phyloP scores from a whole-genome alignment of 2,113 vertebrate genomes.

The Passer montanus region DNA sequence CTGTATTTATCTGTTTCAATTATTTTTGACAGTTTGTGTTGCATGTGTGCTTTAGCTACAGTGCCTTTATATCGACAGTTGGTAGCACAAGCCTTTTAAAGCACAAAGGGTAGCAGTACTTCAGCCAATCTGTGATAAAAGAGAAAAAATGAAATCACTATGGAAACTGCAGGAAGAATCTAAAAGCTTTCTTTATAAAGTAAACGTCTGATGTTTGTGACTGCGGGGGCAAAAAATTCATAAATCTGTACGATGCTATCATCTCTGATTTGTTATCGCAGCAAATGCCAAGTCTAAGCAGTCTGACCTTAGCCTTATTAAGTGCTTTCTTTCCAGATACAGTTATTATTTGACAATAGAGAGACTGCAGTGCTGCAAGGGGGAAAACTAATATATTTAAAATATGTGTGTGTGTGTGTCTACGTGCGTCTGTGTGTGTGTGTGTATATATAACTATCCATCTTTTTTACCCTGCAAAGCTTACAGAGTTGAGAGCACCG shows the following conservation, averaged over 20 bases:
- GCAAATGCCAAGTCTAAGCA: conserved; percentile 76
- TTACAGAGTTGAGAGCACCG: conserved; percentile 22
- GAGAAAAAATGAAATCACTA: conserved; percentile 83
- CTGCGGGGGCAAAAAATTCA: conserved; percentile 80
- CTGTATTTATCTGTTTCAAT: conserved; percentile 69
- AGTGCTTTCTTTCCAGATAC: conserved; percentile 71
- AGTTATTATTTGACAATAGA: conserved; percentile 73
- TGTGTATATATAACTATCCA: conserved; percentile 36
- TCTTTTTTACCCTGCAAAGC: conserved; percentile 6
- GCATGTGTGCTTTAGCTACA: conserved; percentile 67
- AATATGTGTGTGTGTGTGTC: not conserved
- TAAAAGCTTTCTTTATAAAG: conserved; percentile 85
- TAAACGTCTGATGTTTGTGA: conserved; percentile 84
- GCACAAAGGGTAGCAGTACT: conserved; percentile 80
- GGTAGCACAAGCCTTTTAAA: conserved; percentile 80
- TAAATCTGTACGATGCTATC: conserved; percentile 81
- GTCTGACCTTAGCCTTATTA: conserved; percentile 79
- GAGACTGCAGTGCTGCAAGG: conserved; percentile 59
- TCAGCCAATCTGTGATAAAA: conserved; percentile 85
- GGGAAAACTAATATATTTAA: conserved; percentile 69
- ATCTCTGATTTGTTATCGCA: conserved; percentile 78
- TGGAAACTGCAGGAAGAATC: conserved; percentile 86
- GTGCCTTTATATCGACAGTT: conserved; percentile 76
- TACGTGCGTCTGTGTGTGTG: not conserved
- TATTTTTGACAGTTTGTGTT: conserved; percentile 72